Base-by-base conservation (phyloP, 92 coral and sea anemone genomes). In the Umimayanthus chanpuru region DNA sequence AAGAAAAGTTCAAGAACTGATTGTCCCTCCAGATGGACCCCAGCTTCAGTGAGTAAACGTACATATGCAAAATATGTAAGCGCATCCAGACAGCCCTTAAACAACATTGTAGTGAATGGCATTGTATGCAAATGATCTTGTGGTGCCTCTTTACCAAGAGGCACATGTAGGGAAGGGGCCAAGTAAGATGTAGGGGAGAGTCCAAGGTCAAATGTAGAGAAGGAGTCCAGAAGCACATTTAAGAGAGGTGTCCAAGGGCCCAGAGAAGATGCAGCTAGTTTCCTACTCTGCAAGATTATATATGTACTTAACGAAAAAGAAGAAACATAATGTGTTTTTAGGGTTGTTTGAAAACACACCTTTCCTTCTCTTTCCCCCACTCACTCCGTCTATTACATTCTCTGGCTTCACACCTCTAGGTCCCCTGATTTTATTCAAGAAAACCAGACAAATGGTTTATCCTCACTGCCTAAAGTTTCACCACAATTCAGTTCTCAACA, bases 11-110 rank as follows among this genome's bases (percentile, higher is more conserved):
- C 90, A 82, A 79, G 91, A 86, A 58, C 90, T 97, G 25, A 85
- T 93, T 53, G 90, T 97, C 81, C 98, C 98, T 9, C 97, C 98
- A 49, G 97, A 93, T 76, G 99, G 99, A 56, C 98, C 98, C 28
- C 98, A 95, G 86, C 93, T 97, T 36, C 93, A 98, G 99, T 97
- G 43, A 83, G 87, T 83, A 28, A 25, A 41, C 12, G 7, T 14
- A 11, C 18, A 44, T 23, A 5, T 53, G 26, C 68, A 61, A 61
- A 16, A 3, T 16, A 16, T 61, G 6, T 23, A 61, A 61, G 68
- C 9, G 26, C 26, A 21, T 61, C 68, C n/a, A 18, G 68, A 61
- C 25, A 61, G 68, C 26, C n/a, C 4, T 61, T 4, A 61, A 47
- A 9, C 50, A 1, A 5, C 50, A 47, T 47, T 47, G 50, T 61